Evolutionary conservation across 64 coral and sea anemone species (phyloP), one percentile per base, ranked within the genome.

Genomic region (Anthopleura sola): DNA sequence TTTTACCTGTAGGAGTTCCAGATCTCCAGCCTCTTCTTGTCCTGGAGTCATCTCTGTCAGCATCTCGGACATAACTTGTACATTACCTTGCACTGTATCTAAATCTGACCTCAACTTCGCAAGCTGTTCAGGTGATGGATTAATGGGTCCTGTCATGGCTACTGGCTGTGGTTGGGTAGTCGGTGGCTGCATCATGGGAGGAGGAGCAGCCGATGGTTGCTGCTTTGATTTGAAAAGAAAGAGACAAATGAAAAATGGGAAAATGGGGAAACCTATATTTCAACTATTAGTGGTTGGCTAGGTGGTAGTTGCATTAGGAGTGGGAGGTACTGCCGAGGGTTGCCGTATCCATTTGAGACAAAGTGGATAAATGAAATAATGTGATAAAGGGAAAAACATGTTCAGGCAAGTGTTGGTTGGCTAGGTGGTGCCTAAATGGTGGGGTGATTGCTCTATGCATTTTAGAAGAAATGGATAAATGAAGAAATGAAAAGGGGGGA

Each of bases 51-150:
- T 89, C 80, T 92, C 92, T 81, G 92, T 99, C 54, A 99, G 66
- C 97, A 99, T 99, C 75, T 99, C 97, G 1, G 97, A 99, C 97
- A 99, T 99, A 11, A 99, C 97, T 39, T 75, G 82, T 10, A 99
- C 85, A 78, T 99, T 99, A 36, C 92, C 97, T 68, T 99, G 90
- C 14, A 99, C 97, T 24, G 92, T 87, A 55, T 99, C 97, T 86
- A 99, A 89, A 54, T 99, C 92, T 37, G 97, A 99, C 19, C 93
- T 79, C 53, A 99, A 64, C 82, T 99, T 99, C 29, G 92, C 97
- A 2, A 99, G 34, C 60, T 94, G 93, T 55, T 99, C 97, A 28
- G 93, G 92, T 20, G 97, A 92, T 24, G 93, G 93, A 31, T 88
- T 85, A 57, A 92, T 85, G 24, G 97, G 87, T 39, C 92, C 92